Evolutionary conservation across 2,888 invertebrate species (phyloP).

Genomic region (Microplitis manilae): DNA sequence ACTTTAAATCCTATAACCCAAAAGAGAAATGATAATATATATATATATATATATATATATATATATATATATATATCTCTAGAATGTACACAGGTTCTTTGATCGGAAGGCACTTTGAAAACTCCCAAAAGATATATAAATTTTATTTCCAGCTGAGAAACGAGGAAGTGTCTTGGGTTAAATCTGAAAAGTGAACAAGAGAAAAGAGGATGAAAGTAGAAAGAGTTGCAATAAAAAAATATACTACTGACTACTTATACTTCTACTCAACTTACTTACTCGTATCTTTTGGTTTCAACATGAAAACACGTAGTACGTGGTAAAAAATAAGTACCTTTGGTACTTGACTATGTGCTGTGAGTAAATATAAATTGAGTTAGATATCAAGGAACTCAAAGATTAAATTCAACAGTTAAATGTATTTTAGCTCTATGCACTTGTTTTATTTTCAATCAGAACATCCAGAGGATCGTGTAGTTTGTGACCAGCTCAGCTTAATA

Average conservation of each 20-base stretch:
- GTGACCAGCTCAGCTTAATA: too few species aligned
- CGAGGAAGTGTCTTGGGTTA: background rate
- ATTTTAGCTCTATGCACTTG: background rate
- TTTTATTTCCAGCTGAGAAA: conserved; percentile 31
- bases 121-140: conserved; percentile 33
- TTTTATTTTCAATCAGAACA: too few species aligned
- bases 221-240: background rate
- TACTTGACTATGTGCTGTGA: background rate
- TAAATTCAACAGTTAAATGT: background rate
- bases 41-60: conserved; percentile 8
- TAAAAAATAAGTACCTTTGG: background rate
- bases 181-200: background rate
- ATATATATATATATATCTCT: too few species aligned
- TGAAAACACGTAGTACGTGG: conserved; percentile 10
- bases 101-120: conserved; percentile 39
- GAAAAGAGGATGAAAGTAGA: conserved; percentile 6
- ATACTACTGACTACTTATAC: background rate
- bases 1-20: conserved; percentile 18
- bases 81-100: conserved; percentile 31
- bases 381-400: background rate
- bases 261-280: background rate
- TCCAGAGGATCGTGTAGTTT: too few species aligned
- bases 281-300: background rate
- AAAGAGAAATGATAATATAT: background rate
- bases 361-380: background rate